A percentile compares a stretch with the other conserved stretches of the same genome.
phyloP scores from a whole-genome alignment of 2,888 invertebrate species.

The Drosophila merina region DNA sequence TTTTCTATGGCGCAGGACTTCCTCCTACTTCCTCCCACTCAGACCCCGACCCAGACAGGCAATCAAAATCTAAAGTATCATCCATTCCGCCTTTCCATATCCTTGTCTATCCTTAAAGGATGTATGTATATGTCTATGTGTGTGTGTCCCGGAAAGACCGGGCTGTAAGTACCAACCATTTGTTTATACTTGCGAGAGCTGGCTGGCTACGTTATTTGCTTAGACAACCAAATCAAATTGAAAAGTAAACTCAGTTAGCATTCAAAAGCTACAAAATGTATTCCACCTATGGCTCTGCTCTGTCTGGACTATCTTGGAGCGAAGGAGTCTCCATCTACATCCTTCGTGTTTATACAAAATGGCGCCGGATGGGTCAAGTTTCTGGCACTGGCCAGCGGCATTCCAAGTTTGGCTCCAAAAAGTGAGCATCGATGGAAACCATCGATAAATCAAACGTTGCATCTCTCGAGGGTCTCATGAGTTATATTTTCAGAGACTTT shows the following conservation, averaged over 20 bases:
- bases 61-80: constrained; percentile 48
- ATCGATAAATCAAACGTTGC: constrained; percentile 10
- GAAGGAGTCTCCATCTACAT: too few relatives aligned
- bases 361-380: constrained; percentile 33
- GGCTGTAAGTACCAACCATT: constrained; percentile 56
- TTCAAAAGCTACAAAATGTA: constrained; percentile 54
- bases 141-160: background rate
- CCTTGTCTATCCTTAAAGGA: background rate
- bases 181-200: constrained; percentile 65
- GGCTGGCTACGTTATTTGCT: constrained; percentile 63
- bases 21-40: background rate
- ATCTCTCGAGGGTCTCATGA: background rate
- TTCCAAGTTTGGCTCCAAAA: background rate
- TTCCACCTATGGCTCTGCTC: constrained; percentile 16
- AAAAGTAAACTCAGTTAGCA: constrained; percentile 67
- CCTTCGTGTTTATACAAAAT: constrained; percentile 19
- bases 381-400: constrained; percentile 10
- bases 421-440: constrained; percentile 14
- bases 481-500: too few relatives aligned
- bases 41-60: constrained; percentile 13
- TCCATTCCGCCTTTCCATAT: constrained; percentile 8
- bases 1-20: constrained; percentile 46
- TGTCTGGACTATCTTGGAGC: background rate
- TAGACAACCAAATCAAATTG: constrained; percentile 72
- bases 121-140: too few relatives aligned